Evolutionary conservation across 2,113 vertebrate genomes (phyloP), one percentile per base, ranked within the genome.

Genomic region (Hoplias malabaricus): DNA sequence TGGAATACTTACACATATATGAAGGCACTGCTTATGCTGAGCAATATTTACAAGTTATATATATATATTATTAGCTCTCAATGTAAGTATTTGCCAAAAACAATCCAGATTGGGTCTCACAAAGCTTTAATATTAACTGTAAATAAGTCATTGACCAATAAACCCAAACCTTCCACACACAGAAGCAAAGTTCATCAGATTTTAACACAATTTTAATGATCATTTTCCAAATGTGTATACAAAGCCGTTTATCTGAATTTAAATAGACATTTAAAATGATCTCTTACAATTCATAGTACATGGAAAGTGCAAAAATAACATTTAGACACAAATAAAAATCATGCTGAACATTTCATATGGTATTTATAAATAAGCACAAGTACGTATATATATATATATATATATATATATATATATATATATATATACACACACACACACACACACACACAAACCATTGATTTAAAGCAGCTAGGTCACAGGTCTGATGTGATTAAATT

Each of bases 241-340:
- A 98, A 96, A 95, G 91, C 88, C 90, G 85, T 89, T 87, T 87
- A 82, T 93, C 91, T 92, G 89, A 95, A 96, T 94, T 90, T 90
- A 92, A 90, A 86, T 91, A 93, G 90, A 92, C 89, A 94, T 89
- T 93, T 94, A 93, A 94, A 95, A 95, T 94, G 82, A 87, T 93
- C 83, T 83, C 70, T 93, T 95, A 96, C 92, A 94, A 95, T 94
- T 91, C 89, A 73, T 90, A 93, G 92, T 93, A 92, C 93, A 93
- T 93, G 93, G 93, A 95, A 97, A 96, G 96, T 97, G 95, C 95
- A 96, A 95, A 96, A 90, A 87, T 86, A 92, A 88, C 90, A 89
- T 90, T 92, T 77, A 89, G 85, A 91, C 82, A 78, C 89, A 83
- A 93, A 92, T 95, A 91, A 91, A 90, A 94, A 89, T 90, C 93